phyloP scores from a whole-genome alignment of 2,797 vertebrate genomes.

The Coracias cyanogaster region DNA sequence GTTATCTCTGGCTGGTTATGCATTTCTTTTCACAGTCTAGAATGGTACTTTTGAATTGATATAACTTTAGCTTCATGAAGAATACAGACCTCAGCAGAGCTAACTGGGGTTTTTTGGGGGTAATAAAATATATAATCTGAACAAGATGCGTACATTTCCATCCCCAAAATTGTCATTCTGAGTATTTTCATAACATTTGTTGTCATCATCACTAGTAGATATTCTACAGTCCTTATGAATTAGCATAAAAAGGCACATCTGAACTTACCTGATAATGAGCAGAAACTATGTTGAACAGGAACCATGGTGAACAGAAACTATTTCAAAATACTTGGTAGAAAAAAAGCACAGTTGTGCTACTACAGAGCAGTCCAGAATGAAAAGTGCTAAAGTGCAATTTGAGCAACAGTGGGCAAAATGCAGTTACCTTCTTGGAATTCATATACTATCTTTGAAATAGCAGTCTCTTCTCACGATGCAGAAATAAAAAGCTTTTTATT shows the following conservation, averaged over 20 bases:
- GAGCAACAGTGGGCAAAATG: not conserved
- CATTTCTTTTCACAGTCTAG: not conserved
- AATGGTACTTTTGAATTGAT: not conserved
- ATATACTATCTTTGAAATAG: not conserved
- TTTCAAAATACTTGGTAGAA: not conserved
- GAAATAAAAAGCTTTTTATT: not conserved
- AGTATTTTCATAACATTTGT: not conserved
- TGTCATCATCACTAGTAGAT: not conserved
- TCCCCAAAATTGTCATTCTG: not conserved
- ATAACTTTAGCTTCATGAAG: not conserved
- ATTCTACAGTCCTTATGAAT: not conserved
- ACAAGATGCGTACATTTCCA: not conserved
- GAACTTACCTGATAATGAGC: not conserved
- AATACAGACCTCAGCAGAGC: not conserved
- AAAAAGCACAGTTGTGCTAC: not conserved
- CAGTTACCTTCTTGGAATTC: not conserved
- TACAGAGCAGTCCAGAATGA: not conserved
- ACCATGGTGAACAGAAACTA: not conserved
- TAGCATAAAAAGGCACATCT: not conserved
- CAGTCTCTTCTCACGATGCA: rapidly evolving
- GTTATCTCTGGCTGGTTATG: not conserved
- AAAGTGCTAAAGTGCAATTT: not conserved
- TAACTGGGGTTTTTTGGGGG: not conserved
- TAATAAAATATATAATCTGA: not conserved
- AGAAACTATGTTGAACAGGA: not conserved